A percentile compares a stretch with the other conserved stretches of the same genome.
phyloP scores from a whole-genome alignment of 2,797 vertebrate species.

The Varecia variegata region DNA sequence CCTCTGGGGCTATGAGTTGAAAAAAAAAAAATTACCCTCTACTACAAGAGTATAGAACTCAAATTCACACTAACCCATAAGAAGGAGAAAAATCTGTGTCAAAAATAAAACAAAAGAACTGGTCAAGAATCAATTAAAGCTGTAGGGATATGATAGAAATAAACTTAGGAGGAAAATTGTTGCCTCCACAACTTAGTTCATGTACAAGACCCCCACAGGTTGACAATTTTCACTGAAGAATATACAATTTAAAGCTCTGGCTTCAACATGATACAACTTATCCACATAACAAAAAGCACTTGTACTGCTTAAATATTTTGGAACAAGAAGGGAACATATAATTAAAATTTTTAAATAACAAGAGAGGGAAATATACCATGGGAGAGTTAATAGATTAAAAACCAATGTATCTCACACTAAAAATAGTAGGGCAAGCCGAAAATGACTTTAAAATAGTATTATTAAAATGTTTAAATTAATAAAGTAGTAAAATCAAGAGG shows the following conservation, averaged over 20 bases:
- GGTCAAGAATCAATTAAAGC: neutral
- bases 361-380: neutral
- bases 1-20: neutral
- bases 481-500: neutral
- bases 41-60: neutral
- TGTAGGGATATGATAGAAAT: neutral
- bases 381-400: neutral
- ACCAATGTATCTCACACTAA: neutral
- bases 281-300: no score
- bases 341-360: neutral
- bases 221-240: neutral
- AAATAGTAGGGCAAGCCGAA: neutral
- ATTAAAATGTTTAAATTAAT: neutral
- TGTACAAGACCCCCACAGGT: neutral
- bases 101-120: neutral
- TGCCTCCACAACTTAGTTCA: neutral
- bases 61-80: neutral
- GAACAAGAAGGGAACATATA: neutral
- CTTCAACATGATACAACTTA: no score
- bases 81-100: neutral
- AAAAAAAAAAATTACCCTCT: neutral
- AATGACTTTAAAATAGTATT: neutral
- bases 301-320: no score
- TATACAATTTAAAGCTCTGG: neutral
- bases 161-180: neutral